These are phyloP conservation scores for Acyrthosiphon pisum DNA, from an alignment of 1,140 invertebrate species.

Conservation along the genomic window DNA sequence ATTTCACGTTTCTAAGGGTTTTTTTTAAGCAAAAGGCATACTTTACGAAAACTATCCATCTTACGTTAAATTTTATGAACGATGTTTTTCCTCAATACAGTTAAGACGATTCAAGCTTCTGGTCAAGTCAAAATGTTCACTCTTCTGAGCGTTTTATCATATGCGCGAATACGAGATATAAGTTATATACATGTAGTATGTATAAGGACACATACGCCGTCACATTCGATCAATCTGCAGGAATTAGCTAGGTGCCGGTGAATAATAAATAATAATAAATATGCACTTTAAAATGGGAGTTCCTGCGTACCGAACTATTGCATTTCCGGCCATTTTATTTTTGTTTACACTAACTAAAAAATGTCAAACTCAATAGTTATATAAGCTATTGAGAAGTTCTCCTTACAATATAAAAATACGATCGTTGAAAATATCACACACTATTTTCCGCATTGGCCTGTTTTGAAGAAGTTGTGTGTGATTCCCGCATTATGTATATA, in stretches of 20 bases:
- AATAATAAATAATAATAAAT: background rate
- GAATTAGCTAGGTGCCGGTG: background rate
- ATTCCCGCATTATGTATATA: background rate
- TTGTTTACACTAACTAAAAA: background rate
- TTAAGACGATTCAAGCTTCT: background rate
- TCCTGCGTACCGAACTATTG: background rate
- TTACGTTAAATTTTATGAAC: background rate
- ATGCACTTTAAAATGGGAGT: background rate
- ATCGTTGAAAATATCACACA: background rate
- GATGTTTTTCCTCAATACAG: conserved; percentile 10
- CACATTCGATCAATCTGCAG: background rate
- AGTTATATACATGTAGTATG: background rate
- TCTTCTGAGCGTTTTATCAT: background rate
- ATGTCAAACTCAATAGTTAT: background rate
- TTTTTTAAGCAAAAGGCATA: background rate
- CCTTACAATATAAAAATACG: background rate
- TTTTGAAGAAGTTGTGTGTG: background rate
- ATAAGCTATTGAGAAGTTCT: background rate
- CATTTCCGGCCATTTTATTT: background rate
- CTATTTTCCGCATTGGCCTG: background rate
- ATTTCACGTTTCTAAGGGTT: background rate
- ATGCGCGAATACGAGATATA: background rate
- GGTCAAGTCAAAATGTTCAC: background rate
- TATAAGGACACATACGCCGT: background rate
- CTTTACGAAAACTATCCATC: conserved; percentile 1